These are phyloP conservation scores for Rhingia campestris DNA, from an alignment of 2,888 invertebrate species.

Conservation along the genomic window DNA sequence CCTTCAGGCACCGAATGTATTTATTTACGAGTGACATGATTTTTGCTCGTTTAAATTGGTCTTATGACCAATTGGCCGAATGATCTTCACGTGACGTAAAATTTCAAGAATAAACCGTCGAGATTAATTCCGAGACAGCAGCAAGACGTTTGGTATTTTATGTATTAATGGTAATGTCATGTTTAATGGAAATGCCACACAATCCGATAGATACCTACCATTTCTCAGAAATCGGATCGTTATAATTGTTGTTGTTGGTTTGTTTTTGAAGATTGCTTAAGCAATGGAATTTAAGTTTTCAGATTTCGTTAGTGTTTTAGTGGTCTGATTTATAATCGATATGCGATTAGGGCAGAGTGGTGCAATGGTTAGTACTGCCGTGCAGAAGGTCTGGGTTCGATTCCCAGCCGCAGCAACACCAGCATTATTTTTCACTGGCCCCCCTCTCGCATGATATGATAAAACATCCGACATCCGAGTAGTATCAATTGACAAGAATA, in stretches of 20 bases:
- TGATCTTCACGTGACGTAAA: constrained; percentile 47
- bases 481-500: no score
- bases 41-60: neutral
- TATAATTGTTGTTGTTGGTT: neutral
- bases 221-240: neutral
- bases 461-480: no score
- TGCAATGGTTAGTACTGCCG: no score
- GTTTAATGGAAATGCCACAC: constrained; percentile 8
- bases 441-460: no score
- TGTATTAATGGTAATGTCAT: constrained; percentile 1
- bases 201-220: neutral
- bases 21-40: constrained; percentile 11
- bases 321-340: no score
- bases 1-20: constrained; percentile 4
- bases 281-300: no score
- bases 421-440: no score
- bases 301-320: no score
- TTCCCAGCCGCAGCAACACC: no score
- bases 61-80: constrained; percentile 46
- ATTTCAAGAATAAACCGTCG: constrained; percentile 32
- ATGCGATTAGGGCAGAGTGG: no score
- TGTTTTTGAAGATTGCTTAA: no score
- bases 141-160: constrained; percentile 16
- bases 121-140: constrained; percentile 10
- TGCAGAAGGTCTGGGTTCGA: no score